These are phyloP conservation scores for Hapalemur alaotrensis DNA, from an alignment of 2,797 vertebrate species.

Conservation along the genomic window DNA sequence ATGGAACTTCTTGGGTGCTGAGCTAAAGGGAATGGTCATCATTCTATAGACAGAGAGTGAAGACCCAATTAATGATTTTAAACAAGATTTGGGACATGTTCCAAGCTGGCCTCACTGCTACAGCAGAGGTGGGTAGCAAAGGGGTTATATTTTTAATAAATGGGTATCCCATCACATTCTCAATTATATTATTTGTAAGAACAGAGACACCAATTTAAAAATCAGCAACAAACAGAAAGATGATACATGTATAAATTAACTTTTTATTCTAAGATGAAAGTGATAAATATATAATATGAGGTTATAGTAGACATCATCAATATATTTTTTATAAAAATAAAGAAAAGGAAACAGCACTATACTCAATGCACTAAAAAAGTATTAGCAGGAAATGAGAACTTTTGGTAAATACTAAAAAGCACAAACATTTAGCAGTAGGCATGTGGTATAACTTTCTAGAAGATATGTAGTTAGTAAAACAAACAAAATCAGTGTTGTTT, in stretches of 20 bases:
- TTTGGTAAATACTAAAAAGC: neutral
- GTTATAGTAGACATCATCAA: neutral
- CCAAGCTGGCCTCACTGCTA: neutral
- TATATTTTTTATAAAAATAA: neutral
- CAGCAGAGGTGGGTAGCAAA: neutral
- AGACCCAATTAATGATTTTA: neutral
- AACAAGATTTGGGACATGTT: neutral
- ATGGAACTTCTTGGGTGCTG: too few relatives aligned
- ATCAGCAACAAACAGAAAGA: neutral
- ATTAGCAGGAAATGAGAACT: neutral
- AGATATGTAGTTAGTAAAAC: neutral
- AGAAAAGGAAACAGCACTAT: neutral
- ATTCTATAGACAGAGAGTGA: neutral
- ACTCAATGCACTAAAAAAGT: neutral
- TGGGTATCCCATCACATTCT: neutral
- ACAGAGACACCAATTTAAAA: neutral
- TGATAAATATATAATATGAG: neutral
- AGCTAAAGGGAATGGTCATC: neutral
- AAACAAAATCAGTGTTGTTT: slow-evolving; percentile 54
- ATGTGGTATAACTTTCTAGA: neutral
- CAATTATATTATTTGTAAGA: neutral
- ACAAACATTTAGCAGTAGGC: neutral
- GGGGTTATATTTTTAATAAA: neutral
- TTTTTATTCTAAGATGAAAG: neutral
- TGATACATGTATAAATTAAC: neutral